A percentile compares a stretch with the other conserved stretches of the same genome.
Evolutionary conservation across 2,797 vertebrate species (phyloP).

Genomic region (Acipenser transmontanus): DNA sequence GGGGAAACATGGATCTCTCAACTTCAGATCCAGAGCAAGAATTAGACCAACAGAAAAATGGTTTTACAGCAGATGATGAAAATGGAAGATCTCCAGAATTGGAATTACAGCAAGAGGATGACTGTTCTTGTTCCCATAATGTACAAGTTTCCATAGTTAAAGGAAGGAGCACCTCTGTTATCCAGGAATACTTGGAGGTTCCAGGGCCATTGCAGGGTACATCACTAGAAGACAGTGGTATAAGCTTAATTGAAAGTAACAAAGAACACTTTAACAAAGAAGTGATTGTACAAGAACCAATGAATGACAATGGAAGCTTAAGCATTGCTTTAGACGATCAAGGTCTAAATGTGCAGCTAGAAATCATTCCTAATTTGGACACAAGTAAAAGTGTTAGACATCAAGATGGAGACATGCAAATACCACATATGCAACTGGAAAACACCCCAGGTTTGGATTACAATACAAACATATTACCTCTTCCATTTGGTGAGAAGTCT

Average conservation of each 20-base stretch:
- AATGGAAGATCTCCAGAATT: neutral
- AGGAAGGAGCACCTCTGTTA: neutral
- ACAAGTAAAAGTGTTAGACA: neutral
- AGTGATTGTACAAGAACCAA: neutral
- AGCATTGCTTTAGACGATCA: neutral
- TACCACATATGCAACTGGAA: conserved; percentile 48
- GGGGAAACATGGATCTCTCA: conserved; percentile 11
- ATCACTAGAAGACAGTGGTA: neutral
- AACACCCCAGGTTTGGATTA: too few species aligned
- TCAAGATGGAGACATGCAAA: neutral
- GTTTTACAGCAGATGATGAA: neutral
- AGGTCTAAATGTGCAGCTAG: neutral
- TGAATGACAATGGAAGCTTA: neutral
- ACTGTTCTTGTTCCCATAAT: neutral
- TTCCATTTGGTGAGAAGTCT: too few species aligned
- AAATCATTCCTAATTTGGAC: neutral
- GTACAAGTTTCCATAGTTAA: too few species aligned
- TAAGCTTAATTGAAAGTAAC: neutral
- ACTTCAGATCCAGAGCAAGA: conserved; percentile 24
- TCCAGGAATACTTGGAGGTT: neutral
- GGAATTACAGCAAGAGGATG: neutral
- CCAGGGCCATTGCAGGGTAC: neutral
- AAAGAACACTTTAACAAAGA: neutral
- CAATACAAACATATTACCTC: too few species aligned
- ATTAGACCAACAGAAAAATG: neutral